Conservation (phyloP, 2,888 invertebrate species). For the Neelides folsomi region DNA sequence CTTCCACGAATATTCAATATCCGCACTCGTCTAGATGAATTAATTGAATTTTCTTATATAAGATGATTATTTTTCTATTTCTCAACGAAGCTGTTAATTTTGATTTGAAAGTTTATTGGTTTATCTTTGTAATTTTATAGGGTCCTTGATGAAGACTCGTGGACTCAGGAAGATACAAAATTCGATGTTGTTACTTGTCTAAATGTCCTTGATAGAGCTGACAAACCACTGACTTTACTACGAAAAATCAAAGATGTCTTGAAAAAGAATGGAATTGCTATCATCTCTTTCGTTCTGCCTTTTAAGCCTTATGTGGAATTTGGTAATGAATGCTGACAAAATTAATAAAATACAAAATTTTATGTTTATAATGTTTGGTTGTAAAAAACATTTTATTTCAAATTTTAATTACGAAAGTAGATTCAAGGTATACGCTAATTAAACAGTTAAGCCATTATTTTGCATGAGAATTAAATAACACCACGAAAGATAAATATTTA, state of each 20-base stretch:
- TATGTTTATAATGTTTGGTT: background rate
- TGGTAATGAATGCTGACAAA: slow-evolving; percentile 44
- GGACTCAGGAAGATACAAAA: slow-evolving; percentile 34
- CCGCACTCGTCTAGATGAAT: background rate
- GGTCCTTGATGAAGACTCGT: slow-evolving; percentile 20
- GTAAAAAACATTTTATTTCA: background rate
- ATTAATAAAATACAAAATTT: background rate
- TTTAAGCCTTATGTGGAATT: slow-evolving; percentile 88
- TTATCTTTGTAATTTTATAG: slow-evolving; percentile 6
- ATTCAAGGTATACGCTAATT: background rate
- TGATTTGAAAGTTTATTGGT: background rate
- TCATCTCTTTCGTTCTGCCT: slow-evolving; percentile 86
- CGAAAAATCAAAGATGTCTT: slow-evolving; percentile 58
- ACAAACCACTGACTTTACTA: slow-evolving; percentile 65
- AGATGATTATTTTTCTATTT: background rate
- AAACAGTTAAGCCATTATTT: background rate
- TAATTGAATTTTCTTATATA: background rate
- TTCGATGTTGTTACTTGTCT: slow-evolving; percentile 76
- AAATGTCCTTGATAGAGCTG: slow-evolving; percentile 88
- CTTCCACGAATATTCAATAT: background rate
- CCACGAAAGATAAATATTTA: slow-evolving; percentile 55
- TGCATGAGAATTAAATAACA: slow-evolving; percentile 52
- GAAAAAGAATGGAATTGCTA: slow-evolving; percentile 55
- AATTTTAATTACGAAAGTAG: background rate
- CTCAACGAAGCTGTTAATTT: background rate